A percentile compares a stretch with the other conserved stretches of the same genome.
Conservation (phyloP, 2,888 invertebrate species). For the Caenorhabditis sp. region DNA sequence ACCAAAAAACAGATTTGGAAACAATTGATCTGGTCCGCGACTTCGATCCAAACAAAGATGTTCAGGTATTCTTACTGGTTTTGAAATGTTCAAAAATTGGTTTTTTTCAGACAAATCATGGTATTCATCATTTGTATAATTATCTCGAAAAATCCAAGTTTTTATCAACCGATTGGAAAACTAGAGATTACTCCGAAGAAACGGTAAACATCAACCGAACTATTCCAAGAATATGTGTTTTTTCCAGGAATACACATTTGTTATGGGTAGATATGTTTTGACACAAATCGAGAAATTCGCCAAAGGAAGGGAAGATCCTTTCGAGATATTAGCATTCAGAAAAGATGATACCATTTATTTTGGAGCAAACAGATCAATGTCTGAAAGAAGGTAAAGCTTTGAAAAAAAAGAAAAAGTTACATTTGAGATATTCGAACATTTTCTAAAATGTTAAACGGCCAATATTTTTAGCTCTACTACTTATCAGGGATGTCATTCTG, state of each 20-base stretch:
- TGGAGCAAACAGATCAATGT: slow-evolving; percentile 13
- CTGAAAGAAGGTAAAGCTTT: neutral
- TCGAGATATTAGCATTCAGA: slow-evolving; percentile 21
- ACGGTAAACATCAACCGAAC: neutral
- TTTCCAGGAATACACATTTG: neutral
- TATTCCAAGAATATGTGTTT: too few relatives aligned
- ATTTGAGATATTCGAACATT: too few relatives aligned
- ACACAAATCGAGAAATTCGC: neutral
- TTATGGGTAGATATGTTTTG: neutral
- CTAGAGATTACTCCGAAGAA: neutral
- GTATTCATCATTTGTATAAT: neutral
- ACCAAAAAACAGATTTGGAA: neutral
- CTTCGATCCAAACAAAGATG: too few relatives aligned
- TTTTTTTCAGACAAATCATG: neutral
- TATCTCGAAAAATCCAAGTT: neutral
- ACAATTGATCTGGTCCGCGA: neutral
- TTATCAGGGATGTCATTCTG: too few relatives aligned
- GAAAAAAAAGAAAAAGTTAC: neutral
- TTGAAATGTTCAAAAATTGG: too few relatives aligned
- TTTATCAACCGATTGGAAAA: neutral
- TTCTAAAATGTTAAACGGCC: too few relatives aligned
- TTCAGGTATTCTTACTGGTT: too few relatives aligned
- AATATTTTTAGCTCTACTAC: too few relatives aligned
- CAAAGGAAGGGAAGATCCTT: neutral
- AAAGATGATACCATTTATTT: slow-evolving; percentile 21